Conservation (phyloP, 2,888 invertebrate genomes). For the Leptopterna dolabrata region DNA sequence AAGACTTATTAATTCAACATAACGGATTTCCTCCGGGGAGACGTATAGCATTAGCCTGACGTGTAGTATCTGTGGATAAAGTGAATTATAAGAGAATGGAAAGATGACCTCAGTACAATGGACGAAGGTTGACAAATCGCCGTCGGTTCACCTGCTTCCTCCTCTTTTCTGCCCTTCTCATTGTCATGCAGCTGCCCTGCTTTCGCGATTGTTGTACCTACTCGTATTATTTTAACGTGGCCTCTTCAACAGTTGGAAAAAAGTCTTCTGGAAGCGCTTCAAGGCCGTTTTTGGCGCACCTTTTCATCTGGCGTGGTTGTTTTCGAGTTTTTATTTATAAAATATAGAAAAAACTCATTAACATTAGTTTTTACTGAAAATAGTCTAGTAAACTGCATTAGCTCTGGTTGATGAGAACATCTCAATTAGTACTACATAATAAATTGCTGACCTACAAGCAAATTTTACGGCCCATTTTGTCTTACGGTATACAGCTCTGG, state of each 20-base stretch:
- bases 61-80: background rate
- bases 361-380: no score
- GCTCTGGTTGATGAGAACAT: no score
- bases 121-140: slow-evolving; percentile 26
- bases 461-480: no score
- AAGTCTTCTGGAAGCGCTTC: background rate
- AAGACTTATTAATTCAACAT: no score
- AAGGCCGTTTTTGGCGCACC: background rate
- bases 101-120: slow-evolving; percentile 29
- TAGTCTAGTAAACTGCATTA: no score
- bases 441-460: no score
- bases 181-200: slow-evolving; percentile 38
- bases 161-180: background rate
- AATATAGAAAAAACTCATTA: no score
- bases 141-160: background rate
- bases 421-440: no score
- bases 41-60: background rate
- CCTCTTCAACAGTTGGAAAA: background rate
- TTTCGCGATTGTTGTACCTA: slow-evolving; percentile 31
- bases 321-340: background rate
- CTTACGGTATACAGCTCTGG: no score
- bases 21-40: background rate
- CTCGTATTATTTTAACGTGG: background rate
- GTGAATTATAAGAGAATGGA: background rate
- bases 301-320: background rate